Conservation (phyloP, 2,888 invertebrate species). For the Autographa pulchrina region DNA sequence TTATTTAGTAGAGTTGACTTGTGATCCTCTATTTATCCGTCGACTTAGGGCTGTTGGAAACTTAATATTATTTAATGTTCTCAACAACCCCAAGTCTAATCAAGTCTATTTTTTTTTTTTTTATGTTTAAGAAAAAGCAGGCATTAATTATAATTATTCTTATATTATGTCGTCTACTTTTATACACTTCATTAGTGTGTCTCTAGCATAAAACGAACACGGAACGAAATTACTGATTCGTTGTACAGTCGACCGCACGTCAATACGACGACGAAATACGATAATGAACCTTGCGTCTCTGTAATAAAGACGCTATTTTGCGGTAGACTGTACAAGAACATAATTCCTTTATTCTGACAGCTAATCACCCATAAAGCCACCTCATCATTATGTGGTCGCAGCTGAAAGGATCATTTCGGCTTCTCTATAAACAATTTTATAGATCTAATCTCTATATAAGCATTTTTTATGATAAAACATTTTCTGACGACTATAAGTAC, state of each 20-base stretch:
- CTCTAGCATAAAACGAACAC: slow-evolving; percentile 16
- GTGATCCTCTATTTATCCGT: not conserved
- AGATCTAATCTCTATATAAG: not conserved
- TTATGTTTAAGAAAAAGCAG: too few relatives aligned
- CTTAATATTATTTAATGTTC: too few relatives aligned
- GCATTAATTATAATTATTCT: too few relatives aligned
- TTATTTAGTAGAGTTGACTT: not conserved
- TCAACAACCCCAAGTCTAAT: too few relatives aligned
- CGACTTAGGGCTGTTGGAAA: too few relatives aligned
- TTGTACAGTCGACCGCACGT: not conserved
- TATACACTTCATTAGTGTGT: not conserved
- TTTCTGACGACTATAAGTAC: not conserved
- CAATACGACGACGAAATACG: not conserved
- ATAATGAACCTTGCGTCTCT: not conserved
- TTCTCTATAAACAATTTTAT: slow-evolving; percentile 8
- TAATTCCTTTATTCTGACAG: slow-evolving; percentile 13
- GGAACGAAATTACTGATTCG: slow-evolving; percentile 24
- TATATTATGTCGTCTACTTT: too few relatives aligned
- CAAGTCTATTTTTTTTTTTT: too few relatives aligned
- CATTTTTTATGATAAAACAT: not conserved
- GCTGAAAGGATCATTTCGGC: not conserved
- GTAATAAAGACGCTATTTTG: not conserved
- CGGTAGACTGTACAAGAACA: not conserved
- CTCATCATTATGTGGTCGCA: slow-evolving; percentile 18
- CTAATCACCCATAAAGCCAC: not conserved